These are phyloP conservation scores for Apodemus sylvaticus DNA, from an alignment of 2,113 vertebrate genomes.

Conservation along the genomic window DNA sequence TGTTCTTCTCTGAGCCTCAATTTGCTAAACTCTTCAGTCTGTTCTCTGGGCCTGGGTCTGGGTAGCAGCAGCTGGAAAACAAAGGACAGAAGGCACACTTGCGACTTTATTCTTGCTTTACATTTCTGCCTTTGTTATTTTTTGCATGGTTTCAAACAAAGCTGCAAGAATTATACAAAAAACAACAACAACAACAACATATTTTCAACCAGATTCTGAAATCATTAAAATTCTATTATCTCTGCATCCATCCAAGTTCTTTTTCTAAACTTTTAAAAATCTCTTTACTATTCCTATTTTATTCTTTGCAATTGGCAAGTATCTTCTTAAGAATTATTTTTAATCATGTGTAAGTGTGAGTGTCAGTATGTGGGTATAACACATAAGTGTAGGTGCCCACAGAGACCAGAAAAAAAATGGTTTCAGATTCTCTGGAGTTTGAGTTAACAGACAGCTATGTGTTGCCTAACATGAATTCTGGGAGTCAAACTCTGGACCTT, in stretches of 20 bases:
- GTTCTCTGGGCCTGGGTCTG: neutral
- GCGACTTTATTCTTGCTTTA: neutral
- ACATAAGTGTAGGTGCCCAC: neutral
- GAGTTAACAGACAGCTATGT: neutral
- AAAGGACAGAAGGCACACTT: neutral
- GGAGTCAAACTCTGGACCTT: neutral
- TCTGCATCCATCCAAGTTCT: neutral
- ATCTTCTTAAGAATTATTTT: neutral
- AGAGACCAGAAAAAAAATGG: too few relatives aligned
- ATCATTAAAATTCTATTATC: neutral
- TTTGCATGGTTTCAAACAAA: constrained; percentile 7
- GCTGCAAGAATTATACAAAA: neutral
- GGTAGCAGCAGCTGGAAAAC: neutral
- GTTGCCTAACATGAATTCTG: neutral
- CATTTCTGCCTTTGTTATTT: neutral
- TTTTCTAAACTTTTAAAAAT: neutral
- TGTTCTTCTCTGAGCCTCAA: neutral
- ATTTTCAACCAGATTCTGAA: neutral
- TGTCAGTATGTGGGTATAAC: neutral
- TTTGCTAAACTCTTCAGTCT: neutral
- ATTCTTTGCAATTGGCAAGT: neutral
- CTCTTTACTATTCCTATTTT: neutral
- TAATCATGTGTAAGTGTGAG: neutral
- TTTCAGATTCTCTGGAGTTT: too few relatives aligned
- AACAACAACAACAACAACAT: neutral